phyloP scores from a whole-genome alignment of 2,113 vertebrate species.

The Ciconia maguari region DNA sequence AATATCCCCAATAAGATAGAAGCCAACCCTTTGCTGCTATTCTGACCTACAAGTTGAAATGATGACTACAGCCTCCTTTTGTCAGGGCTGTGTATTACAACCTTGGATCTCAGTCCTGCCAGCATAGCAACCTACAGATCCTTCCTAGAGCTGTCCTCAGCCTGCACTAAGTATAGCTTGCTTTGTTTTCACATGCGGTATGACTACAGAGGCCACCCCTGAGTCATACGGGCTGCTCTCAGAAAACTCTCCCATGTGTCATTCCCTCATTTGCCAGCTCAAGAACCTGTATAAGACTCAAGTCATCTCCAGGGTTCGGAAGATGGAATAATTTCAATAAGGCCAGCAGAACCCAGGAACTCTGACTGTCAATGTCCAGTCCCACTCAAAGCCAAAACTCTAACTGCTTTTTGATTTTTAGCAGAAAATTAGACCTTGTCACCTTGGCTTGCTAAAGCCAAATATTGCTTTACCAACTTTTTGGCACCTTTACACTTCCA shows the following conservation, averaged over 20 bases:
- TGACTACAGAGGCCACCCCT: neutral
- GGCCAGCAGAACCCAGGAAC: neutral
- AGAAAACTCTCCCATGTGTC: neutral
- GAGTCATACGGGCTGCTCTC: neutral
- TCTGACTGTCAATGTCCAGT: neutral
- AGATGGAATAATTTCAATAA: neutral
- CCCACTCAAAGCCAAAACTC: neutral
- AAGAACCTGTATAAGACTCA: neutral
- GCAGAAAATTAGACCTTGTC: neutral
- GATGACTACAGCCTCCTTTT: neutral
- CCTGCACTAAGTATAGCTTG: neutral
- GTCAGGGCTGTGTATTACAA: neutral
- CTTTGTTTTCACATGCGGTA: neutral
- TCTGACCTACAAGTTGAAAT: neutral
- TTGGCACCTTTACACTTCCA: neutral
- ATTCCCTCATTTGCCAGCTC: neutral
- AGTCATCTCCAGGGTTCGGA: neutral
- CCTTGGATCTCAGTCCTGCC: neutral
- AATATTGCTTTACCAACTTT: neutral
- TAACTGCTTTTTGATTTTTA: neutral
- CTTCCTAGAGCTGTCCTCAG: neutral
- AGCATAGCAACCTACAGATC: neutral
- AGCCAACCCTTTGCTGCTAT: neutral
- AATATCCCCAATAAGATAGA: neutral
- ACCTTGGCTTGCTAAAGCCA: neutral